A percentile compares a stretch with the other conserved stretches of the same genome.
Evolutionary conservation across 2,113 vertebrate genomes (phyloP).

Genomic region (Paedocypris sp.): DNA sequence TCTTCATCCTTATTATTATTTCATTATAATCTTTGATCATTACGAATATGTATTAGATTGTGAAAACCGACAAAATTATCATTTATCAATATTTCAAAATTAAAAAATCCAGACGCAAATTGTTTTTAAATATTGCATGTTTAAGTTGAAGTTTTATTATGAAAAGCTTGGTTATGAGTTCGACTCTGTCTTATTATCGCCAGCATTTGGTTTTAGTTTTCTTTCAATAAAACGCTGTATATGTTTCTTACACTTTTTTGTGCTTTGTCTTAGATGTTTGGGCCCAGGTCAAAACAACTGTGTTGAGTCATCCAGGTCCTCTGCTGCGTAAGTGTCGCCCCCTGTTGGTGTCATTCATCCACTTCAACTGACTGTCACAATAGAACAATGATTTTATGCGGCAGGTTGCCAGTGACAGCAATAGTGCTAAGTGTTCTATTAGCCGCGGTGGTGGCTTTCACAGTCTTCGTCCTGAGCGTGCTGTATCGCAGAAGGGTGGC

Average conservation of each 20-base stretch:
- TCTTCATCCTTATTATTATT: too few species aligned
- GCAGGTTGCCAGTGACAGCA: conserved; percentile 63
- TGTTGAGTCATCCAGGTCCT: conserved; percentile 33
- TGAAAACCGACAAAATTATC: too few species aligned
- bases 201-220: background rate
- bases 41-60: too few species aligned
- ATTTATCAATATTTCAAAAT: too few species aligned
- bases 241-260: too few species aligned
- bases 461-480: conserved; percentile 61
- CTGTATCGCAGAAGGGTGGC: conserved; percentile 78
- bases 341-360: conserved; percentile 10
- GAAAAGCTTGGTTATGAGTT: too few species aligned
- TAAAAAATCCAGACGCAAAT: too few species aligned
- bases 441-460: conserved; percentile 54
- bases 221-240: background rate
- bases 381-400: background rate
- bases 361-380: background rate
- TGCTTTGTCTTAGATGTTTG: conserved; percentile 61
- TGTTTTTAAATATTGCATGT: background rate
- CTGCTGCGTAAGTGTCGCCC: conserved; percentile 39
- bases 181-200: too few species aligned
- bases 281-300: conserved; percentile 68
- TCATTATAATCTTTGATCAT: too few species aligned
- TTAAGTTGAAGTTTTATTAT: background rate
- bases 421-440: conserved; percentile 68